Evolutionary conservation across 2,797 vertebrate species (phyloP), one percentile per base, ranked within the genome.

Genomic region (Poeciliopsis gracilis): DNA sequence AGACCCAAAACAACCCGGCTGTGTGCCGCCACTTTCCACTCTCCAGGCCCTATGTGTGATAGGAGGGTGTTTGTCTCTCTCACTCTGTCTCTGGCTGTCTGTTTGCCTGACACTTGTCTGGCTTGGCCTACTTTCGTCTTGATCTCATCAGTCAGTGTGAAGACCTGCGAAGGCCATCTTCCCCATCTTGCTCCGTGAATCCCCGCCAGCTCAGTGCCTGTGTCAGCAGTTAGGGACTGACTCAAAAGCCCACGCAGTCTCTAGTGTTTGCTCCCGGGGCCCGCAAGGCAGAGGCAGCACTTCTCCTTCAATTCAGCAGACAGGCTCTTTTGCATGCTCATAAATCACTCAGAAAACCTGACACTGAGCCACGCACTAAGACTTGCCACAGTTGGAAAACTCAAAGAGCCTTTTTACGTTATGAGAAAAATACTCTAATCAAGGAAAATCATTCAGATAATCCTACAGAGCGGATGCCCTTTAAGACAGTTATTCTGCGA

Each of bases 121-220:
- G 88, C 89, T 87, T 89, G 93, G 89, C 93, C 94, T 92, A 90
- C 79, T 93, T 95, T 93, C 87, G 79, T 90, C 93, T 91, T 93
- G 90, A 93, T 94, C 91, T 92, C 93, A 94, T 95, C 94, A 93
- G 92, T 94, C 94, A 93, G 70, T 67, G 91, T 89, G 92, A 93
- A 82, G 88, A 93, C 91, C 91, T 86, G 93, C 86, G 93, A 95
- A 94, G 93, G 92, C 94, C 91, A 85, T 91, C 90, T 87, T 75
- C 88, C 88, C 80, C 83, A 88, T 90, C 88, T 86, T 77, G 70
- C 84, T 77, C 72, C 75, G 90, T 88, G 88, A 90, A 86, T 92
- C 90, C 84, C 85, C 90, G 89, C 91, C 93, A 91, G 83, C 73
- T 78, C 81, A 73, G 82, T 83, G 90, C 91, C 89, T 92, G 91